Percentiles rank a stretch among this genome's conserved stretches.
These are phyloP conservation scores for Trogon surrucura DNA, from an alignment of 2,113 vertebrate species.

Conservation along the genomic window DNA sequence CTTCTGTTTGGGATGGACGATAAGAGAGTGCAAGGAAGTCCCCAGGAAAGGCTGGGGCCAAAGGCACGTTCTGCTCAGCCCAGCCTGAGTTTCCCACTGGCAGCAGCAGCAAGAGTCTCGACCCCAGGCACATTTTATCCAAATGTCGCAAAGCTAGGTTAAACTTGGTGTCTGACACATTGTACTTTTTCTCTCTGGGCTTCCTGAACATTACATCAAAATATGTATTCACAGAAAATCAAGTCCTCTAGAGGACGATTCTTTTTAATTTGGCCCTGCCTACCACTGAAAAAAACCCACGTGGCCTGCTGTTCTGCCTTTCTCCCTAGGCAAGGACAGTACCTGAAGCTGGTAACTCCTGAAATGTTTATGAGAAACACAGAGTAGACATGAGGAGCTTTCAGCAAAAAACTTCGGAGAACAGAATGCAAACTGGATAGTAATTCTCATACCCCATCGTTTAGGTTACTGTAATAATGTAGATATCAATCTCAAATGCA, in stretches of 20 bases:
- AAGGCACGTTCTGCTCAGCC: rapidly evolving
- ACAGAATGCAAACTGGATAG: neutral
- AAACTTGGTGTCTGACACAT: neutral
- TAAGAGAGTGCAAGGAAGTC: neutral
- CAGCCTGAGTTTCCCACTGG: rapidly evolving
- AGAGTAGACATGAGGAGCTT: neutral
- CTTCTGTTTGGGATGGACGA: neutral
- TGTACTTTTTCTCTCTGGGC: neutral
- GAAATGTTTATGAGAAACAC: neutral
- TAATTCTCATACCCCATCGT: neutral
- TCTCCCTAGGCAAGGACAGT: neutral
- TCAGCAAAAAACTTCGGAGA: neutral
- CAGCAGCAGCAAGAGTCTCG: neutral
- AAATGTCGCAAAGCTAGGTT: neutral
- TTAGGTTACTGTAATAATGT: neutral
- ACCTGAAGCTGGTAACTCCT: neutral
- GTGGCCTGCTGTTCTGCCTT: neutral
- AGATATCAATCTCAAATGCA: neutral
- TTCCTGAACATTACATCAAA: neutral
- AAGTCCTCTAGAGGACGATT: neutral
- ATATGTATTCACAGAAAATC: neutral
- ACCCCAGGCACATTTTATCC: neutral
- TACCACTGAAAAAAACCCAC: neutral
- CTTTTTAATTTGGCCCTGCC: neutral
- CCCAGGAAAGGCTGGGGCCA: neutral